Conservation (phyloP, 2,113 vertebrate species). For the Copsychus sechellarum region DNA sequence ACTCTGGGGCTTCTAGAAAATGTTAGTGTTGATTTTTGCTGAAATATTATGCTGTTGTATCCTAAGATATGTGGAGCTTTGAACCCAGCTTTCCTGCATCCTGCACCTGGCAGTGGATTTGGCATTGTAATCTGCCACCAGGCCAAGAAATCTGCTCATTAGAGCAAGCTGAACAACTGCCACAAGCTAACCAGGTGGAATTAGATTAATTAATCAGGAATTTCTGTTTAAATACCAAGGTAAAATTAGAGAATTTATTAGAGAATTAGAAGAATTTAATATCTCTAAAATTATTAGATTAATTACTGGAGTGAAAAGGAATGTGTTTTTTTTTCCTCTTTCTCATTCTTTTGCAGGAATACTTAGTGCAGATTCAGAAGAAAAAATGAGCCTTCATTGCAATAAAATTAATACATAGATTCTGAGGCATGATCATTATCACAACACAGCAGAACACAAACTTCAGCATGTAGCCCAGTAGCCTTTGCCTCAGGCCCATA, state of each 20-base stretch:
- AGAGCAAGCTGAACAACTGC: neutral
- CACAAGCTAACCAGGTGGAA: neutral
- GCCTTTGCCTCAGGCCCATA: neutral
- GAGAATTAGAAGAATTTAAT: neutral
- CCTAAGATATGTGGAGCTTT: neutral
- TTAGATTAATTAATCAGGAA: neutral
- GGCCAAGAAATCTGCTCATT: neutral
- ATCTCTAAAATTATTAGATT: neutral
- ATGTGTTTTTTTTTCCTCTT: neutral
- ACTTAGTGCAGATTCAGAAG: neutral
- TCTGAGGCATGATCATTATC: neutral
- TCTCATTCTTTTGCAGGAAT: neutral
- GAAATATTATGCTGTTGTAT: constrained; percentile 30
- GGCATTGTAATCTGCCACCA: neutral
- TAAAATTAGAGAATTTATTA: neutral
- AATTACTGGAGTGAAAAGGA: neutral
- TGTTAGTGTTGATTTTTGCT: neutral
- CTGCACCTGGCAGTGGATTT: neutral
- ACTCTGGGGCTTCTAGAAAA: neutral
- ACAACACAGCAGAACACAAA: neutral
- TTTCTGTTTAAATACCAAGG: neutral
- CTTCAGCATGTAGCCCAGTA: neutral
- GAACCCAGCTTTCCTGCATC: neutral
- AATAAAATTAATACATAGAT: neutral
- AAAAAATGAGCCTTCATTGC: neutral